Conservation (phyloP, 2,797 vertebrate species). For the Darevskia mixta region DNA sequence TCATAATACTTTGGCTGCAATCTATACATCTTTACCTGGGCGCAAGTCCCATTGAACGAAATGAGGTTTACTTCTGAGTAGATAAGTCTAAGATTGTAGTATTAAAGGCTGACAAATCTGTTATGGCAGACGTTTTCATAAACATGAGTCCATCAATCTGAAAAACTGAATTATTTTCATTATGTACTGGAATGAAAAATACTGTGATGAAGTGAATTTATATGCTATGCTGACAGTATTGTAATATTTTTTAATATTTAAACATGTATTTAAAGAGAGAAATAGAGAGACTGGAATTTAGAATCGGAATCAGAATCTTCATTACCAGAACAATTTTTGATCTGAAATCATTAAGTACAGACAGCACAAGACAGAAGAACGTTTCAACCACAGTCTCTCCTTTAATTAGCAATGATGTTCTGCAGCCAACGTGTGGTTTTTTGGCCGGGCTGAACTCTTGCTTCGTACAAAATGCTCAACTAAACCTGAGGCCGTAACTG, state of each 20-base stretch:
- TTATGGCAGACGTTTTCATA: background rate
- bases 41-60: no score
- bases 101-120: background rate
- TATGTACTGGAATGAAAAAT: background rate
- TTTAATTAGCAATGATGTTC: conserved; percentile 17
- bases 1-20: background rate
- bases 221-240: background rate
- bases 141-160: background rate
- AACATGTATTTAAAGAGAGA: background rate
- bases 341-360: background rate
- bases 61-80: no score
- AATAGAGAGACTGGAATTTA: no score
- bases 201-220: background rate
- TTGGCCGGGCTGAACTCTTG: conserved; percentile 48
- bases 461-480: background rate
- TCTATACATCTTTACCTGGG: background rate
- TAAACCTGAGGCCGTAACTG: background rate
- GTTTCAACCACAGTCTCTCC: background rate
- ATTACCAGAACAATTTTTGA: background rate
- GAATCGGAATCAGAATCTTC: no score
- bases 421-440: conserved; percentile 27
- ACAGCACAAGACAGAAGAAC: background rate
- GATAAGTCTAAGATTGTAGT: background rate
- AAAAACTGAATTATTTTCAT: background rate
- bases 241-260: background rate